A percentile compares a stretch with the other conserved stretches of the same genome.
Evolutionary conservation across 2,888 invertebrate species (phyloP).

Genomic region (Branchellion lobata): DNA sequence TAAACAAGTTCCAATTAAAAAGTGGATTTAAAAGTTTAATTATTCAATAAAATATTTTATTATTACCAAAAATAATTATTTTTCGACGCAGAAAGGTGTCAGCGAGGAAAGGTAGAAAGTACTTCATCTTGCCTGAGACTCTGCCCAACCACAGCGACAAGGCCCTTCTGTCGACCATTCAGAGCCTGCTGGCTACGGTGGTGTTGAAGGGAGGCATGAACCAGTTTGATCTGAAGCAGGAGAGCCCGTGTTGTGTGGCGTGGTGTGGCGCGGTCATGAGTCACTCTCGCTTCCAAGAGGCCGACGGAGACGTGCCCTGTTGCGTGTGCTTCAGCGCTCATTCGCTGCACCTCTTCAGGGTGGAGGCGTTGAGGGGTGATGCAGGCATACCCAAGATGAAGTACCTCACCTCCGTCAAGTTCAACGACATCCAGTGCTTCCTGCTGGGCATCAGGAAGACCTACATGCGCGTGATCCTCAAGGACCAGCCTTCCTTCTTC

Average conservation of each 20-base stretch:
- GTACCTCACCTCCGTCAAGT: constrained; percentile 57
- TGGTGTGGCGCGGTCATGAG: constrained; percentile 57
- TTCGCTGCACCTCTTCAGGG: constrained; percentile 51
- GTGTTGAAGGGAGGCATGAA: constrained; percentile 22
- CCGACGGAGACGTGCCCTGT: constrained; percentile 53
- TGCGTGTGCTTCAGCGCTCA: constrained; percentile 53
- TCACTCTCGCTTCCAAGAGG: constrained; percentile 50
- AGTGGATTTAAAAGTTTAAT: too few relatives aligned
- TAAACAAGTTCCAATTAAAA: too few relatives aligned
- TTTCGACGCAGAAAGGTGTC: not conserved
- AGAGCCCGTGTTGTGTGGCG: constrained; percentile 54
- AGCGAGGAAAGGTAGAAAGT: not conserved
- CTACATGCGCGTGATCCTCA: constrained; percentile 58
- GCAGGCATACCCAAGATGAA: constrained; percentile 56
- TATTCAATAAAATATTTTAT: too few relatives aligned
- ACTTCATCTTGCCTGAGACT: constrained; percentile 51
- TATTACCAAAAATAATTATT: too few relatives aligned
- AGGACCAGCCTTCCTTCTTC: constrained; percentile 55
- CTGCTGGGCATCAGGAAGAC: constrained; percentile 57
- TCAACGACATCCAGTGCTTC: constrained; percentile 58
- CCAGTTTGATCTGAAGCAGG: constrained; percentile 46
- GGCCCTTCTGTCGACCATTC: constrained; percentile 46
- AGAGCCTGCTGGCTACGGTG: constrained; percentile 43
- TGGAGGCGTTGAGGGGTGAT: constrained; percentile 52
- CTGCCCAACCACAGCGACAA: constrained; percentile 49